Evolutionary conservation across 2,888 invertebrate species (phyloP).

Genomic region (Meta bourneti): DNA sequence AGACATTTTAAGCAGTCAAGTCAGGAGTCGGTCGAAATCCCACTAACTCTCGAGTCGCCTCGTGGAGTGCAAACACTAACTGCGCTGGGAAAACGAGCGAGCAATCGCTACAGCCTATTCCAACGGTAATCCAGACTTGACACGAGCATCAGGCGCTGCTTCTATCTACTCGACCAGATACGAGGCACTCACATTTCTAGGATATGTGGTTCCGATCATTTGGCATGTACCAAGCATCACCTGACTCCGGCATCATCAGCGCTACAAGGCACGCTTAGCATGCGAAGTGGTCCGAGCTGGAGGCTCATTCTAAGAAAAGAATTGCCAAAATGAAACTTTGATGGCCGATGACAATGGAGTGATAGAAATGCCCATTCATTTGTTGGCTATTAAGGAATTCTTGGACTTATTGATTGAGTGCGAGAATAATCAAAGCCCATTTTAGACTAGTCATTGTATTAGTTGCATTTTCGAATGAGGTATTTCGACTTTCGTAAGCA

Average conservation of each 20-base stretch:
- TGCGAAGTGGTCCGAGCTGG: constrained; percentile 3
- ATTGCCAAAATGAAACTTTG: too few relatives aligned
- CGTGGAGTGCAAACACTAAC: too few relatives aligned
- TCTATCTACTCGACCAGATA: constrained; percentile 42
- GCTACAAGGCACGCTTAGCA: constrained; percentile 42
- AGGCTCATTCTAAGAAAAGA: too few relatives aligned
- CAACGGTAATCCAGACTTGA: constrained; percentile 60
- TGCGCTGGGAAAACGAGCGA: constrained; percentile 24
- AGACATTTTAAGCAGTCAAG: not conserved
- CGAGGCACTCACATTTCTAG: constrained; percentile 27
- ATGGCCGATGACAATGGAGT: too few relatives aligned
- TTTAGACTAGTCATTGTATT: too few relatives aligned
- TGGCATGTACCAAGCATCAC: constrained; percentile 39
- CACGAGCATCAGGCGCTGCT: constrained; percentile 50
- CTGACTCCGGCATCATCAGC: constrained; percentile 21
- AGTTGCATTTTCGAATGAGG: too few relatives aligned
- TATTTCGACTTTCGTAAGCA: too few relatives aligned
- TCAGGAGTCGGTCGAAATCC: not conserved
- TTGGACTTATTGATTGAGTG: too few relatives aligned
- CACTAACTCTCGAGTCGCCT: not conserved
- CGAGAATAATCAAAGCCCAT: too few relatives aligned
- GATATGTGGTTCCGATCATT: constrained; percentile 47
- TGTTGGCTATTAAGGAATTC: too few relatives aligned
- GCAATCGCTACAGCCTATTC: constrained; percentile 40
- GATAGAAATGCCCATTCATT: too few relatives aligned